Conservation (phyloP, 2,797 vertebrate genomes). For the Furcifer pardalis region DNA sequence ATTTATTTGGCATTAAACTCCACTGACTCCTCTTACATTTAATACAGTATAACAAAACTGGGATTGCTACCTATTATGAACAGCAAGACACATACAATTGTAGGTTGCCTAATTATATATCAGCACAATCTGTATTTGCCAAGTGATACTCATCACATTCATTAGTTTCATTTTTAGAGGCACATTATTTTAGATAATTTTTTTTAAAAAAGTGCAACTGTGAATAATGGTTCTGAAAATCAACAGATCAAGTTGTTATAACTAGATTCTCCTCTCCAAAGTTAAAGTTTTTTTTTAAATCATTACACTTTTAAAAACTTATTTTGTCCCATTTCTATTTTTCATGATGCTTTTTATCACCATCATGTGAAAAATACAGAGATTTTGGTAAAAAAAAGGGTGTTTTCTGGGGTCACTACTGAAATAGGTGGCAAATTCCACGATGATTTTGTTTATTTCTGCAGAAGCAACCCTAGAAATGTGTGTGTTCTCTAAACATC, state of each 20-base stretch:
- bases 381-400: conserved; percentile 52
- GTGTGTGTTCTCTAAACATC: neutral
- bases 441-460: conserved; percentile 47
- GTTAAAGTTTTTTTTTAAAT: conserved; percentile 33
- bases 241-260: conserved; percentile 14
- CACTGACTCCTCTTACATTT: neutral
- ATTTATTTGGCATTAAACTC: too few relatives aligned
- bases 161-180: neutral
- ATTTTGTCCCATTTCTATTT: conserved; percentile 41
- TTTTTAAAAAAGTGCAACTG: conserved; percentile 27
- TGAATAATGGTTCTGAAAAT: neutral
- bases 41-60: neutral
- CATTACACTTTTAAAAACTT: conserved; percentile 38
- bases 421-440: conserved; percentile 42
- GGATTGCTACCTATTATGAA: neutral
- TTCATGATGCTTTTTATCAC: conserved; percentile 53
- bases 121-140: neutral
- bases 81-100: neutral
- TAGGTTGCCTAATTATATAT: neutral
- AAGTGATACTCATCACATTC: neutral
- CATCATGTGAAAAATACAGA: conserved; percentile 17
- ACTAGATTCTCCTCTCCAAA: conserved; percentile 45
- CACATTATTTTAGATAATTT: neutral
- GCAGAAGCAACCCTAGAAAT: conserved; percentile 28
- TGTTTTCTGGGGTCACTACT: conserved; percentile 26